These are phyloP conservation scores for Mormyrops attenuatus DNA, from an alignment of 2,797 vertebrate species.

Conservation along the genomic window DNA sequence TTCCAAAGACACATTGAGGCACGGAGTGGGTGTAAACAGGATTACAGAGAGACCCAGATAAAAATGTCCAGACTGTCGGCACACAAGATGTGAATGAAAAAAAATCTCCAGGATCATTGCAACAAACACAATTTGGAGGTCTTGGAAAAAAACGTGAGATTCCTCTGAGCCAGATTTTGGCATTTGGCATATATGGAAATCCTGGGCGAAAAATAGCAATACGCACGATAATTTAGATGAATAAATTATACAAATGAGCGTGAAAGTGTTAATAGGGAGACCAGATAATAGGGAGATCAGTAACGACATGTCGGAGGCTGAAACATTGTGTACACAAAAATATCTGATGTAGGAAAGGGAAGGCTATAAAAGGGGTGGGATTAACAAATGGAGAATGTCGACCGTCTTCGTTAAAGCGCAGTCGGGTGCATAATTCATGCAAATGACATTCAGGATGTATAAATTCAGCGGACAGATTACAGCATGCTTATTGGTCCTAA, in stretches of 20 bases:
- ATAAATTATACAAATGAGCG: neutral
- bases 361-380: neutral
- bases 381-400: neutral
- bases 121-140: neutral
- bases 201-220: neutral
- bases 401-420: neutral
- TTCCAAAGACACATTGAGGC: neutral
- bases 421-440: slow-evolving; percentile 12
- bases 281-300: neutral
- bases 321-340: neutral
- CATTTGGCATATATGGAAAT: neutral
- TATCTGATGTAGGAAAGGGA: neutral
- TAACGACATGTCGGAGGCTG: neutral
- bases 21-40: neutral
- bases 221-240: neutral
- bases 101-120: neutral
- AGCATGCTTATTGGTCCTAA: neutral
- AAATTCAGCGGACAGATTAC: neutral
- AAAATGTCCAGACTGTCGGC: neutral
- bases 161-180: neutral
- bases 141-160: neutral
- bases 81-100: neutral
- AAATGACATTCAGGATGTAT: slow-evolving; percentile 14
- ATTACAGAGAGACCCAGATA: neutral
- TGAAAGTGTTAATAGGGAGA: neutral